Base-by-base conservation (phyloP, 2,888 invertebrate species). In the Asteroscopus sphinx region DNA sequence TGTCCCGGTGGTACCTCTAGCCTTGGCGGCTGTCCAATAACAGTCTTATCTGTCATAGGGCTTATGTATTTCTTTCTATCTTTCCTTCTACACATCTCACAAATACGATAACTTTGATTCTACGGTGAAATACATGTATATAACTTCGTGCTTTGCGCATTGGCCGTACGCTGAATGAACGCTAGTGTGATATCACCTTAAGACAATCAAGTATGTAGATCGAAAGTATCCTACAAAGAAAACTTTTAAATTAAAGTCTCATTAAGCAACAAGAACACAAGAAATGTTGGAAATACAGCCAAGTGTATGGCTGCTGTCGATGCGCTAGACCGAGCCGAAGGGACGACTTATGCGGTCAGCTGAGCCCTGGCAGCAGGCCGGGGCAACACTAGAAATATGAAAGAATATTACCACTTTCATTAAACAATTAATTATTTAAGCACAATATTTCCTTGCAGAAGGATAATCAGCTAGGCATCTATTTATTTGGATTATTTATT, bases 331-430 rank as follows among this genome's bases (percentile, higher is more conserved):
- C 53, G 53, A 21, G 2, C 6, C 6, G 21, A 54, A 7, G 42
- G 11, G 35, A 13, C 9, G 42, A 35, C 16, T 47, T 35, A 32
- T 36, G 49, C 59, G 67, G 47, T 52, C 58, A 52, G 44, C 35
- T 53, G 28, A 37, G 45, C 61, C 40, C 68, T 32, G 9, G 17
- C 42, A 21, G 42, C 60, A 12, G 57, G 37, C 45, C 44, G 58
- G 58, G 48, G 35, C 51, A 53, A 46, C 51, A 47, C 67, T 67
- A 70, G 67, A 67, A 67, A 67, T n/a, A 67, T 51, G 64, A 41
- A 67, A 28, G 39, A 48, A 39, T 36, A 37, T 51, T 39, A 58
- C 45, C n/a, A 52, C 28, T 28, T 46, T 9, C 9, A 32, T 48
- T 11, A 3, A 7, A 28, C 6, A 28, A 25, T 32, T 9, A 7